These are phyloP conservation scores for Colius striatus DNA, from an alignment of 2,113 vertebrate species.

Conservation along the genomic window DNA sequence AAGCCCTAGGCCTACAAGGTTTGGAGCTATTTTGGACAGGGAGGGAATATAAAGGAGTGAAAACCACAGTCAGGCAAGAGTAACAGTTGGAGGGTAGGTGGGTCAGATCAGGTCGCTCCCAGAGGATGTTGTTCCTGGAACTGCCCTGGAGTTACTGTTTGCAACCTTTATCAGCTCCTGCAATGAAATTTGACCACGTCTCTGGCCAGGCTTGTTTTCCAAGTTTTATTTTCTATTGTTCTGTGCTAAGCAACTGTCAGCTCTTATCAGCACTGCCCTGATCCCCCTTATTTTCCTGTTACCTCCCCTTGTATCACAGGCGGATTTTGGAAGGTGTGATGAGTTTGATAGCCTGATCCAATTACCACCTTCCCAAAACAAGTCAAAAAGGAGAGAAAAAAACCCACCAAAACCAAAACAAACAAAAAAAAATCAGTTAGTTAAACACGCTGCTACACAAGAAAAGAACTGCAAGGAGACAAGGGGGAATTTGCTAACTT, in stretches of 20 bases:
- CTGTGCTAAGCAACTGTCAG: neutral
- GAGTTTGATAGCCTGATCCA: neutral
- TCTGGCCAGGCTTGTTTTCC: neutral
- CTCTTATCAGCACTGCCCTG: neutral
- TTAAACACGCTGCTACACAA: constrained; percentile 25
- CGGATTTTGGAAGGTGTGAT: neutral
- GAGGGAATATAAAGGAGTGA: neutral
- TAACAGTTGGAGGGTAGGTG: neutral
- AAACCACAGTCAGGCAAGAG: neutral
- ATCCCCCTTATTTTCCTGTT: constrained; percentile 20
- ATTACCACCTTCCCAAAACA: neutral
- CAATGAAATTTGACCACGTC: neutral
- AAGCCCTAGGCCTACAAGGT: neutral
- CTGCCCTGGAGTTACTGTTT: neutral
- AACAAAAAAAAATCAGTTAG: neutral
- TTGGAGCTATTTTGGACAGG: neutral
- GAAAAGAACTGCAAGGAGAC: constrained; percentile 22
- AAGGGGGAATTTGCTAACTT: constrained; percentile 61
- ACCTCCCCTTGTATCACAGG: neutral
- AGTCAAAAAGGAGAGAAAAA: neutral
- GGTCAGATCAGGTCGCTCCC: neutral
- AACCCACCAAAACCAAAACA: too few relatives aligned
- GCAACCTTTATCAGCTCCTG: neutral
- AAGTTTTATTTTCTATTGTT: constrained; percentile 45
- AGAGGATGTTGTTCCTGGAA: constrained; percentile 10